Percentiles rank a stretch among this genome's conserved stretches.
phyloP scores from a whole-genome alignment of 2,888 invertebrate genomes.

The Taenaris catops region DNA sequence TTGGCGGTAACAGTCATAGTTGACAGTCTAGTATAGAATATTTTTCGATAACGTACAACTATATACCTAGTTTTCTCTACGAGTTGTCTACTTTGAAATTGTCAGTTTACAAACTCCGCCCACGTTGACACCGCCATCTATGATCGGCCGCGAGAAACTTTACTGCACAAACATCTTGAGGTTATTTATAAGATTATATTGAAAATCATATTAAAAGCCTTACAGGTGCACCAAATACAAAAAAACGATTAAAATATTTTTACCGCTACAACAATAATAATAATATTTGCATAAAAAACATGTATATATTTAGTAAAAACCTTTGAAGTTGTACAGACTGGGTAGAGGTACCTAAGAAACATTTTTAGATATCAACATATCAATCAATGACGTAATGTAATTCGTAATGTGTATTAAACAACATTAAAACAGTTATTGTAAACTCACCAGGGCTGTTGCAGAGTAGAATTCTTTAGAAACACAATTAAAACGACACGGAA shows the following conservation, averaged over 20 bases:
- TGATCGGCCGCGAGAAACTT: constrained; percentile 24
- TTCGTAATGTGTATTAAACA: too few relatives aligned
- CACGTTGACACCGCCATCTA: constrained; percentile 42
- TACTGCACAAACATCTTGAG: constrained; percentile 36
- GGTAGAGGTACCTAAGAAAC: constrained; percentile 18
- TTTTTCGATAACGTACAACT: too few relatives aligned
- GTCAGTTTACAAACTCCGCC: constrained; percentile 40
- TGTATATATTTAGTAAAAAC: background rate
- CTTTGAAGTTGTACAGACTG: constrained; percentile 25
- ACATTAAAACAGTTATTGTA: too few relatives aligned
- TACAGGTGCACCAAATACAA: background rate
- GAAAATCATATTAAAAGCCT: constrained; percentile 1
- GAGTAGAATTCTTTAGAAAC: constrained; percentile 9
- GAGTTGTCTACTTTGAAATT: too few relatives aligned
- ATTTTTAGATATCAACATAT: background rate
- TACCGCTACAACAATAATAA: constrained; percentile 5
- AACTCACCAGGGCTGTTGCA: constrained; percentile 44
- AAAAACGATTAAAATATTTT: constrained; percentile 9
- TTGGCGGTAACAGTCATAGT: too few relatives aligned
- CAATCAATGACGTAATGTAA: too few relatives aligned
- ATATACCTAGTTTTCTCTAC: too few relatives aligned
- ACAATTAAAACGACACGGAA: constrained; percentile 24
- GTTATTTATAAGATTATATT: constrained; percentile 36
- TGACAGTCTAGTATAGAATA: too few relatives aligned
- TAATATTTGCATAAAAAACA: constrained; percentile 7